These are phyloP conservation scores for Anticlea derivata DNA, from an alignment of 2,888 invertebrate genomes.

Conservation along the genomic window DNA sequence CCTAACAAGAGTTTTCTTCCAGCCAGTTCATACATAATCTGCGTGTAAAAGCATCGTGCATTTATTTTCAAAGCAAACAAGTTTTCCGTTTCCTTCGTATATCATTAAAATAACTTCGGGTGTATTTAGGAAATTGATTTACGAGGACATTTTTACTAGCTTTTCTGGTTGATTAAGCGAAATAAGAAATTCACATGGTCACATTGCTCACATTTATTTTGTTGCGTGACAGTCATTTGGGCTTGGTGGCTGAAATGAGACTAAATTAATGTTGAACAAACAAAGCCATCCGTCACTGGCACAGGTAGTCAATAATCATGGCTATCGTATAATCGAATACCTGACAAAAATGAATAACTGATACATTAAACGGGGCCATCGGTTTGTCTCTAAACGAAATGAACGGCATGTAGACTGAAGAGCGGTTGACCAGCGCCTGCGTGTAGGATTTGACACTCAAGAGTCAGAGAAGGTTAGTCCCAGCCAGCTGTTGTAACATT, in stretches of 20 bases:
- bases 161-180: conserved; percentile 61
- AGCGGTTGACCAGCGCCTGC: no score
- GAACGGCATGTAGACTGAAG: conserved; percentile 20
- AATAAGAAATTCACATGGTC: conserved; percentile 47
- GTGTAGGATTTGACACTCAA: no score
- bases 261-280: conserved; percentile 29
- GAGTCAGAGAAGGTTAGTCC: not conserved
- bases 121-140: conserved; percentile 72
- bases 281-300: conserved; percentile 28
- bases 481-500: conserved; percentile 9
- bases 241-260: conserved; percentile 13
- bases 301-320: conserved; percentile 35
- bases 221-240: conserved; percentile 20
- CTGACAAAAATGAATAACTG: conserved; percentile 31
- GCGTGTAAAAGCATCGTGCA: conserved; percentile 41
- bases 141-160: conserved; percentile 66
- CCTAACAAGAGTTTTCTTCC: no score
- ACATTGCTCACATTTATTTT: conserved; percentile 35
- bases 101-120: conserved; percentile 66
- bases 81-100: conserved; percentile 60
- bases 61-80: conserved; percentile 44
- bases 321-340: conserved; percentile 30
- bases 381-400: conserved; percentile 28
- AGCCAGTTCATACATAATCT: no score
- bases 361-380: conserved; percentile 31